phyloP scores from a whole-genome alignment of 2,888 invertebrate genomes.

The Lepetodrilus schrolli region DNA sequence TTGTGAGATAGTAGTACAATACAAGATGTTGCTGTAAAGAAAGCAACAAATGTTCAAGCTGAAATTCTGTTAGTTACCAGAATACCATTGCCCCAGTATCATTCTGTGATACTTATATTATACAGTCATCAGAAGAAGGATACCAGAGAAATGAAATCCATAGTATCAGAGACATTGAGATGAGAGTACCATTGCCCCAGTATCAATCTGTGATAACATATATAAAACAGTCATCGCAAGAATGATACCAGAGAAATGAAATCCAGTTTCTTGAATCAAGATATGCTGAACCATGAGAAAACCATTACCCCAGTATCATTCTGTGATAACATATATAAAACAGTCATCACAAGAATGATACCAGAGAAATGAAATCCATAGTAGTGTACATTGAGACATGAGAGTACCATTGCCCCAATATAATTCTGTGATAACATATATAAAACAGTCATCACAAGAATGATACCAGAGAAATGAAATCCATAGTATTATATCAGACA shows the following conservation, averaged over 20 bases:
- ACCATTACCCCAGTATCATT: background rate
- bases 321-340: background rate
- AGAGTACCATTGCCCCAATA: background rate
- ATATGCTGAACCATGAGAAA: background rate
- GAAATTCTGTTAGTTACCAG: too few relatives aligned
- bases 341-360: background rate
- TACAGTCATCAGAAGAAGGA: background rate
- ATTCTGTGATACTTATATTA: conserved; percentile 26
- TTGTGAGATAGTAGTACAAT: too few relatives aligned
- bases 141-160: background rate
- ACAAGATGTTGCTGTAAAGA: too few relatives aligned
- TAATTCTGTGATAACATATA: background rate
- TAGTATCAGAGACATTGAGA: conserved; percentile 2
- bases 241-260: background rate
- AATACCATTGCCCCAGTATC: background rate
- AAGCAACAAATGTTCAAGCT: too few relatives aligned
- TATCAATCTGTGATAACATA: background rate
- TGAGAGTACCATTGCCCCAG: background rate
- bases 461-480: background rate
- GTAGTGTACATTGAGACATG: background rate
- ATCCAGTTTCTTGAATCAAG: background rate
- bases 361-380: background rate
- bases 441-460: background rate
- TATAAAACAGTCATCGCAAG: background rate
- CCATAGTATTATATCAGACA: too few relatives aligned